phyloP scores from a whole-genome alignment of 1,140 invertebrate species.

The Marisa cornuarietis region DNA sequence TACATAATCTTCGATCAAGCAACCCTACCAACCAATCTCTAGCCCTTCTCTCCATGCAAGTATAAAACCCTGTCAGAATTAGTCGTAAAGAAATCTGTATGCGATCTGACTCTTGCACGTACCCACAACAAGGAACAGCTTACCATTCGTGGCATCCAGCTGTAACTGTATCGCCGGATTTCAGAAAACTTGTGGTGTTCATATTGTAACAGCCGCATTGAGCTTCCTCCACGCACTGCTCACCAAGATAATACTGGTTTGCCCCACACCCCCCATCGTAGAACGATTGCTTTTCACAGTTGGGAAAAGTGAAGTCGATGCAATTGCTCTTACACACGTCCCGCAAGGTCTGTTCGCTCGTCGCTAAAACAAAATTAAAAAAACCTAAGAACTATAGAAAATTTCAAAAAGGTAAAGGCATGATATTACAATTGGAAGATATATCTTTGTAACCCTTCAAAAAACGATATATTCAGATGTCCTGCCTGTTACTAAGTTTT shows the following conservation, averaged over 20 bases:
- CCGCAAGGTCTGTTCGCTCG: neutral
- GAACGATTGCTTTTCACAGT: slow-evolving; percentile 5
- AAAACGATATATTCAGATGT: no score
- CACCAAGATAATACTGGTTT: neutral
- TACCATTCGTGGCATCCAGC: slow-evolving; percentile 10
- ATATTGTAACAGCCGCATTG: slow-evolving; percentile 19
- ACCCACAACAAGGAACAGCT: neutral
- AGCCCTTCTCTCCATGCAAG: neutral
- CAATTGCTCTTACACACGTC: slow-evolving; percentile 19
- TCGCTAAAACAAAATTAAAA: neutral
- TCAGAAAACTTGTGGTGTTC: slow-evolving; percentile 6
- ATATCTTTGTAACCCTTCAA: no score
- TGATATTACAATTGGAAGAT: neutral
- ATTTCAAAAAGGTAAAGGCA: neutral
- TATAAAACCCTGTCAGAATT: neutral
- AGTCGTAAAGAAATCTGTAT: neutral
- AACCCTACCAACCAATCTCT: no score
- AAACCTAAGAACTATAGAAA: no score
- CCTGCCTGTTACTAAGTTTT: no score
- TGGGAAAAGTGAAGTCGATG: slow-evolving; percentile 12
- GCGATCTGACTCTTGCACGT: neutral
- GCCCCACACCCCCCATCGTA: slow-evolving; percentile 5
- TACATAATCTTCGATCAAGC: no score
- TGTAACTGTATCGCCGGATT: slow-evolving; percentile 1
- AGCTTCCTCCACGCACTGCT: neutral